Percentiles rank a stretch among this genome's conserved stretches.
phyloP scores from a whole-genome alignment of 1,140 invertebrate genomes.

The Carposina sasakii region DNA sequence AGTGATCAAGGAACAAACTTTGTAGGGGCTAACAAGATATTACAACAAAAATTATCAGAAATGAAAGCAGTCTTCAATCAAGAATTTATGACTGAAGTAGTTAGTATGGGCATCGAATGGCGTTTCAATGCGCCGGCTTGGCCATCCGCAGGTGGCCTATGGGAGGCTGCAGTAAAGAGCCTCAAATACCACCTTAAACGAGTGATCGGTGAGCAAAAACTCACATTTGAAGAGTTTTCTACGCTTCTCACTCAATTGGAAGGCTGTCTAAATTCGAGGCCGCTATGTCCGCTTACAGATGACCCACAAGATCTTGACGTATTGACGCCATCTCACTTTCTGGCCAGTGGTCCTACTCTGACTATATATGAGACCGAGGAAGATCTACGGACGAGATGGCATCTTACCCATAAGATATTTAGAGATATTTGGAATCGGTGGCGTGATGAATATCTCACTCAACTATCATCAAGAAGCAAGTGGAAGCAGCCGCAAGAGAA shows the following conservation, averaged over 20 bases:
- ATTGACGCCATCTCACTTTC: conserved; percentile 47
- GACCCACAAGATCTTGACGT: conserved; percentile 28
- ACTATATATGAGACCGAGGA: conserved; percentile 9
- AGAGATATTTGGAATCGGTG: conserved; percentile 14
- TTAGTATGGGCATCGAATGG: conserved; percentile 28
- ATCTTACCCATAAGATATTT: conserved; percentile 1
- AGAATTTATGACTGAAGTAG: conserved; percentile 16
- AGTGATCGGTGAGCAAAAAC: conserved; percentile 24
- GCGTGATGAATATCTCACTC: conserved; percentile 11
- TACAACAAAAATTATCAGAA: conserved; percentile 24
- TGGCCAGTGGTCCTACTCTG: conserved; percentile 31
- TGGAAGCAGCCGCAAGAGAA: conserved; percentile 7
- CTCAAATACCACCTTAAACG: conserved; percentile 27
- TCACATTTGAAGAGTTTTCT: conserved; percentile 34
- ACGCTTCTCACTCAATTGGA: conserved; percentile 34
- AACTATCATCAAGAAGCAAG: conserved; percentile 3
- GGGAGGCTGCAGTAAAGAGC: background rate
- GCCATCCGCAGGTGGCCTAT: conserved; percentile 23
- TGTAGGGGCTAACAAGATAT: conserved; percentile 19
- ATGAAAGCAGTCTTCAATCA: conserved; percentile 15
- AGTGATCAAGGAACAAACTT: conserved; percentile 24
- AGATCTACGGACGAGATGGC: conserved; percentile 7
- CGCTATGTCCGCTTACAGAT: conserved; percentile 26
- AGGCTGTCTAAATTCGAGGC: conserved; percentile 36
- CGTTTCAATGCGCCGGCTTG: conserved; percentile 29